Percentiles rank a stretch among this genome's conserved stretches.
These are phyloP conservation scores for Phataginus tricuspis DNA, from an alignment of 2,797 vertebrate species.

Conservation along the genomic window DNA sequence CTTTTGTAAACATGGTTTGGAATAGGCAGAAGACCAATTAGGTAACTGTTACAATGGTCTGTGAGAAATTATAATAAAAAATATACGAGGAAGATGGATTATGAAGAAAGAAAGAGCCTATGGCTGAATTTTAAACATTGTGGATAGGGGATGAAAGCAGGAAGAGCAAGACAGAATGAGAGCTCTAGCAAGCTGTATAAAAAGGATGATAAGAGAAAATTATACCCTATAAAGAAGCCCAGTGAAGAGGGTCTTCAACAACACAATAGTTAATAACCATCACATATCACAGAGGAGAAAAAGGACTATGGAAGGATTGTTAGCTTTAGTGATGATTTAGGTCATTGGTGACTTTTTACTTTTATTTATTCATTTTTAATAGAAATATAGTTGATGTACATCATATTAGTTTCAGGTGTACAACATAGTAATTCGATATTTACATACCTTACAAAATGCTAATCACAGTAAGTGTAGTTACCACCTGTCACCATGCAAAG, in stretches of 20 bases:
- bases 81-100: not conserved
- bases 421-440: too few relatives aligned
- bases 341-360: not conserved
- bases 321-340: conserved; percentile 6
- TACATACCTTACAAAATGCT: too few relatives aligned
- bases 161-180: not conserved
- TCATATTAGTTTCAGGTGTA: too few relatives aligned
- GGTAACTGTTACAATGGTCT: not conserved
- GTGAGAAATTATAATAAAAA: not conserved
- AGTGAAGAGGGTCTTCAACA: conserved; percentile 30
- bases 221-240: not conserved
- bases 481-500: too few relatives aligned
- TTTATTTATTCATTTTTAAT: too few relatives aligned
- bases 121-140: conserved; percentile 31
- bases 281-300: not conserved
- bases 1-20: not conserved
- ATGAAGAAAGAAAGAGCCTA: not conserved
- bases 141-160: not conserved
- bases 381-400: too few relatives aligned
- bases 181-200: not conserved
- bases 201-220: not conserved
- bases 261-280: not conserved
- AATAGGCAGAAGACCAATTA: not conserved
- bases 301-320: not conserved
- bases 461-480: too few relatives aligned